Conservation (phyloP, 2,113 vertebrate genomes). For the Brienomyrus longianalis region DNA sequence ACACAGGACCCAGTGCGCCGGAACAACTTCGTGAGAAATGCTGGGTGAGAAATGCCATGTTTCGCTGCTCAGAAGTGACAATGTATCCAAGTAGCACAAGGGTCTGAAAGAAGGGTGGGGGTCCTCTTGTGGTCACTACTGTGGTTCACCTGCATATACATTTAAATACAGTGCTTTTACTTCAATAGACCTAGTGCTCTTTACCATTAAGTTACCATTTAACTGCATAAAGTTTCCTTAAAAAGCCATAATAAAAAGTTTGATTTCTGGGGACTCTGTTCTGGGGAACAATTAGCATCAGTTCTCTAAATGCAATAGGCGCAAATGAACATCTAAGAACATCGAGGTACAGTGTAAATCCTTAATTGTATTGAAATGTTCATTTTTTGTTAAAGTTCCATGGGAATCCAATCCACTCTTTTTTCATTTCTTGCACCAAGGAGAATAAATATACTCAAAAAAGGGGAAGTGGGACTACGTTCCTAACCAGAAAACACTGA, state of each 20-base stretch:
- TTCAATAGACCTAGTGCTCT: neutral
- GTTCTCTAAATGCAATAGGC: neutral
- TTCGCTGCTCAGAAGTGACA: slow-evolving; percentile 59
- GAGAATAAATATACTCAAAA: neutral
- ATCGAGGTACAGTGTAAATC: neutral
- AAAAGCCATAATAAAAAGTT: neutral
- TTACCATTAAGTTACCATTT: neutral
- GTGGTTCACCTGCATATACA: neutral
- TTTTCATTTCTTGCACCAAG: neutral
- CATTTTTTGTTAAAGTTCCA: neutral
- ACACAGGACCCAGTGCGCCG: slow-evolving; percentile 44
- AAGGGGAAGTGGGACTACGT: neutral
- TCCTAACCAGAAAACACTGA: neutral
- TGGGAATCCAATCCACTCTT: neutral
- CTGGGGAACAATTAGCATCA: neutral
- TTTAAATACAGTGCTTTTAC: neutral
- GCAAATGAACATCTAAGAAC: neutral
- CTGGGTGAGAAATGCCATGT: slow-evolving; percentile 52
- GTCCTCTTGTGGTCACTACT: neutral
- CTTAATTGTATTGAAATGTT: neutral
- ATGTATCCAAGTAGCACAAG: slow-evolving; percentile 51
- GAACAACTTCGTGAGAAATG: slow-evolving; percentile 53
- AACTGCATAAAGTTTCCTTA: neutral
- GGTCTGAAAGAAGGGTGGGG: slow-evolving; percentile 25
- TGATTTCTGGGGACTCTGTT: neutral